Evolutionary conservation across 2,113 vertebrate species (phyloP).

Genomic region (Scomber scombrus): DNA sequence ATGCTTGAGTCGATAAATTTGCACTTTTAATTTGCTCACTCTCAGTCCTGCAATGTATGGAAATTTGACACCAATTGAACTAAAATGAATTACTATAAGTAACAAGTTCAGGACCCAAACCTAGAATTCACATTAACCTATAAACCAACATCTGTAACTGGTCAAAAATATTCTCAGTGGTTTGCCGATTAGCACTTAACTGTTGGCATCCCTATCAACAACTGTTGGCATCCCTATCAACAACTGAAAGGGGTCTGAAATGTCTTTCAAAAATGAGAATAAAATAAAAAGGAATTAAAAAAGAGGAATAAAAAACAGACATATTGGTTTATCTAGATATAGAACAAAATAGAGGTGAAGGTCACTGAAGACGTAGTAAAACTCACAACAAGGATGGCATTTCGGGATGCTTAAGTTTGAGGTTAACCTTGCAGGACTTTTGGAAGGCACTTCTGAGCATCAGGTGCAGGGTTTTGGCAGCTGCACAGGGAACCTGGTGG

Average conservation of each 20-base stretch:
- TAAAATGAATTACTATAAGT: too few relatives aligned
- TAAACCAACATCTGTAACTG: too few relatives aligned
- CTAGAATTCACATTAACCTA: not conserved
- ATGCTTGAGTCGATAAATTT: too few relatives aligned
- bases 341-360: slow-evolving; percentile 37
- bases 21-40: too few relatives aligned
- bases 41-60: too few relatives aligned
- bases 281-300: too few relatives aligned
- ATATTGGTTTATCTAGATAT: slow-evolving; percentile 8
- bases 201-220: not conserved
- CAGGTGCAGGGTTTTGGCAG: slow-evolving; percentile 86
- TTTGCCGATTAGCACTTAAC: too few relatives aligned
- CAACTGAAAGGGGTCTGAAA: not conserved
- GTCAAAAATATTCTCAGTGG: too few relatives aligned
- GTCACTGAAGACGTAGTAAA: slow-evolving; percentile 35
- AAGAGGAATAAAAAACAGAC: not conserved
- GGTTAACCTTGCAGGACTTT: slow-evolving; percentile 91
- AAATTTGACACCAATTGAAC: too few relatives aligned
- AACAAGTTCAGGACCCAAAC: too few relatives aligned
- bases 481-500: slow-evolving; percentile 87
- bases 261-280: not conserved
- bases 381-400: slow-evolving; percentile 63
- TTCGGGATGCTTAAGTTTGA: slow-evolving; percentile 85
- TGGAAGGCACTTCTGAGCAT: slow-evolving; percentile 87
- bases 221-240: not conserved